A percentile compares a stretch with the other conserved stretches of the same genome.
Conservation (phyloP, 2,113 vertebrate genomes). For the Potamarius usumacintae region DNA sequence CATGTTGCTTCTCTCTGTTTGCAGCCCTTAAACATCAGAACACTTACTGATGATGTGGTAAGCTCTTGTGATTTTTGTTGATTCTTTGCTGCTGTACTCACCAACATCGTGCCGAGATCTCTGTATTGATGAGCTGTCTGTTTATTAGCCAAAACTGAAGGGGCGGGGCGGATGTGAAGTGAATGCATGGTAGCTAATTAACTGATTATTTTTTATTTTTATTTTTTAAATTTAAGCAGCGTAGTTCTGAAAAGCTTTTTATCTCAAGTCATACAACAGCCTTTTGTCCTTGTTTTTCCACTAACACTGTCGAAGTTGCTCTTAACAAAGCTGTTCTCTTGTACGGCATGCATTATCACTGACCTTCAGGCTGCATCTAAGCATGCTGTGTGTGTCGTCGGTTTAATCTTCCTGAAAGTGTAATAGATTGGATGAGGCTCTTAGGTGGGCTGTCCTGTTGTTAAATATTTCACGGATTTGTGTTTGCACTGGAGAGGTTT, state of each 20-base stretch:
- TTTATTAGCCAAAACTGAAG: neutral
- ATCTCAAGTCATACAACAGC: neutral
- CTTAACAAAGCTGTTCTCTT: neutral
- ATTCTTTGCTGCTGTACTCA: neutral
- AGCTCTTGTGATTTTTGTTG: constrained; percentile 61
- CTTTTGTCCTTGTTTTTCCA: constrained; percentile 1
- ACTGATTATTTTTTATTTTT: no score
- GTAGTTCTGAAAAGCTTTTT: neutral
- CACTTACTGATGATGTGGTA: constrained; percentile 96
- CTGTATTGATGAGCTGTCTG: neutral
- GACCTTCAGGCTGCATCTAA: neutral
- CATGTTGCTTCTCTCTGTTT: constrained; percentile 65
- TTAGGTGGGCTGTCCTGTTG: neutral
- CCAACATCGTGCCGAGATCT: neutral
- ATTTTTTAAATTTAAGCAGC: neutral
- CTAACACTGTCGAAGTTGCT: neutral
- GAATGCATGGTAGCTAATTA: constrained; percentile 9
- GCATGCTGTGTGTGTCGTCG: neutral
- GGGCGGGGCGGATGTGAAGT: neutral
- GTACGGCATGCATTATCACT: neutral
- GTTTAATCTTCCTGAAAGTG: neutral
- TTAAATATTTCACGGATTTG: neutral
- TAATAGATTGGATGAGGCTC: neutral
- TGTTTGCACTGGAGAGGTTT: neutral
- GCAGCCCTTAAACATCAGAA: constrained; percentile 92